Conservation (phyloP, 2,797 vertebrate genomes). For the Emydoidea blandingii region DNA sequence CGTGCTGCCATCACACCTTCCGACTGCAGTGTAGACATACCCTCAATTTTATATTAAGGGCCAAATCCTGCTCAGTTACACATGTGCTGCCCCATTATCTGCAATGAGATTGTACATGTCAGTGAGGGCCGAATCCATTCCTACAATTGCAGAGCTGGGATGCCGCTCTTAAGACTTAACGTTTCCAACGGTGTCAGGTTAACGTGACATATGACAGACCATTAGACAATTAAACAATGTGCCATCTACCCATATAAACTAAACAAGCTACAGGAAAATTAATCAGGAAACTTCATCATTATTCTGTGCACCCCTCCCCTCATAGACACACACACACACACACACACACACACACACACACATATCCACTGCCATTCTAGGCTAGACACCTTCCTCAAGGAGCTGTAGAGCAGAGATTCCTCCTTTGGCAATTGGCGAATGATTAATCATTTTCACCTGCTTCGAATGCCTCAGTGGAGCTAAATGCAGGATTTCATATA, state of each 20-base stretch:
- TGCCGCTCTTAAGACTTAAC: neutral
- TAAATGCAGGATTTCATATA: neutral
- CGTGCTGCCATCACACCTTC: too few relatives aligned
- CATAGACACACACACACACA: neutral
- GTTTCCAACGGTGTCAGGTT: neutral
- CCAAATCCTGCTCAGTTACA: conserved; percentile 7
- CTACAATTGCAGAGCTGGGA: conserved; percentile 29
- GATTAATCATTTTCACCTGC: rapidly evolving
- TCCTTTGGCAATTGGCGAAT: neutral
- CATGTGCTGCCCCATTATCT: neutral
- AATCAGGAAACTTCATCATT: neutral
- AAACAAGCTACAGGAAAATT: neutral
- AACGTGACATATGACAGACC: rapidly evolving
- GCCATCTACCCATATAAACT: rapidly evolving
- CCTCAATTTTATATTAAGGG: neutral
- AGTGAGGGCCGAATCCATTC: rapidly evolving
- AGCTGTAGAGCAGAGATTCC: neutral
- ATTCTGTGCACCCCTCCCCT: neutral
- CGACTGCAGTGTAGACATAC: neutral
- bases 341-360: neutral
- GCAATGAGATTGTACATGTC: neutral
- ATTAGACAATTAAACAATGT: rapidly evolving
- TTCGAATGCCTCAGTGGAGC: too few relatives aligned
- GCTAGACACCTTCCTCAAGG: neutral
- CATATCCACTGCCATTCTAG: rapidly evolving